Evolutionary conservation across 2,888 invertebrate species (phyloP).

Genomic region (Caenorhabditis parvicauda): DNA sequence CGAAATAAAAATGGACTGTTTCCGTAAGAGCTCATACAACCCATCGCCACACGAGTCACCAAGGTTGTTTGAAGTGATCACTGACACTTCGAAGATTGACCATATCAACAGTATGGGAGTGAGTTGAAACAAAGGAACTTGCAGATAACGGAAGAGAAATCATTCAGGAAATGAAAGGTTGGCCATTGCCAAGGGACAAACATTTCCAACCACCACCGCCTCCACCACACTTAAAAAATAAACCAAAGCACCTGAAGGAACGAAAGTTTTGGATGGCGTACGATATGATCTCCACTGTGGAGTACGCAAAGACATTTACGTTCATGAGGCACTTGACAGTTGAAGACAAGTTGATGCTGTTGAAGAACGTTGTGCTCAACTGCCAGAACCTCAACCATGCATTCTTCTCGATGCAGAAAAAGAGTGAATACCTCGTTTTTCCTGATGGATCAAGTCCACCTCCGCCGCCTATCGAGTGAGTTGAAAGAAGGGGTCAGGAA

Average conservation of each 20-base stretch:
- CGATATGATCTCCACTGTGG: constrained; percentile 34
- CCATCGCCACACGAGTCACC: constrained; percentile 14
- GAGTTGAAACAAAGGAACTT: not conserved
- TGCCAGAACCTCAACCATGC: constrained; percentile 29
- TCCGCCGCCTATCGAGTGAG: not conserved
- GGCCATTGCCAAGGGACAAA: constrained; percentile 20
- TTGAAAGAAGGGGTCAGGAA: too few species aligned
- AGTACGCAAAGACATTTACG: constrained; percentile 43
- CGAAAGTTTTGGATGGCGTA: constrained; percentile 38
- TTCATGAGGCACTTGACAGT: constrained; percentile 31
- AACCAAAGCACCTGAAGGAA: not conserved
- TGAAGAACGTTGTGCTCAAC: constrained; percentile 10
- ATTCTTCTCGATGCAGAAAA: constrained; percentile 33
- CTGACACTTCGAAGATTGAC: constrained; percentile 14
- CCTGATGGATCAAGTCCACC: constrained; percentile 37
- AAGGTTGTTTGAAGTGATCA: constrained; percentile 5
- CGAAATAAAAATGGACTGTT: constrained; percentile 34
- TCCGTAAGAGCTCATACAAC: constrained; percentile 30
- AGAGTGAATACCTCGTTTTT: constrained; percentile 23
- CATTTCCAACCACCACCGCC: too few species aligned
- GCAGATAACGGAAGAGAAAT: not conserved
- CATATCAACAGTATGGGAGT: constrained; percentile 24
- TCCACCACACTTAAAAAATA: too few species aligned
- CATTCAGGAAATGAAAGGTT: constrained; percentile 30
- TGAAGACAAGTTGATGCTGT: constrained; percentile 20